phyloP scores from a whole-genome alignment of 1,140 invertebrate species.

The Amphibalanus amphitrite region DNA sequence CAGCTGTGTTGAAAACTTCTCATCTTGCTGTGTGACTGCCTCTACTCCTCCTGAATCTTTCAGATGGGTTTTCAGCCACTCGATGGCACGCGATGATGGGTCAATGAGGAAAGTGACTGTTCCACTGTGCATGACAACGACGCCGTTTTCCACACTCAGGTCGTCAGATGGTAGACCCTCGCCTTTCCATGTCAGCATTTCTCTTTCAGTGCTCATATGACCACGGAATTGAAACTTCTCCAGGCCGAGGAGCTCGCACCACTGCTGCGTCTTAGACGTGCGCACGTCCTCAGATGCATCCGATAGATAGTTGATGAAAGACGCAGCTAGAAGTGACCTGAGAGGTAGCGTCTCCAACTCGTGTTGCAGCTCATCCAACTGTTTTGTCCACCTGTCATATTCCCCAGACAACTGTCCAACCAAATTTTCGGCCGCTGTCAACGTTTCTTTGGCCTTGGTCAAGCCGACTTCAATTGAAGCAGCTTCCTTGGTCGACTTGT shows the following conservation, averaged over 20 bases:
- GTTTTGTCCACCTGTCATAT: constrained; percentile 67
- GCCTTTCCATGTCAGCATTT: constrained; percentile 66
- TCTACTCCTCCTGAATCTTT: constrained; percentile 43
- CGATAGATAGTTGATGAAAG: constrained; percentile 57
- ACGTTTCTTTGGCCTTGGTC: constrained; percentile 59
- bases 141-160: constrained; percentile 62
- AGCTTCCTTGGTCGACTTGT: constrained; percentile 77
- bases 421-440: constrained; percentile 62
- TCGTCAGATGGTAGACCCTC: constrained; percentile 65
- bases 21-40: constrained; percentile 53
- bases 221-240: constrained; percentile 41
- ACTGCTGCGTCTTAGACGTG: constrained; percentile 35
- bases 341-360: constrained; percentile 41
- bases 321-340: constrained; percentile 48
- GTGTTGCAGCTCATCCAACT: constrained; percentile 45
- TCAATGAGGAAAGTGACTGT: constrained; percentile 52
- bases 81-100: constrained; percentile 60
- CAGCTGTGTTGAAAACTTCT: constrained; percentile 59
- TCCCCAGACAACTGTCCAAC: constrained; percentile 77
- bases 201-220: constrained; percentile 47
- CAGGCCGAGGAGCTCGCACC: constrained; percentile 36
- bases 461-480: constrained; percentile 82
- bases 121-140: constrained; percentile 51
- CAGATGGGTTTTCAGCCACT: constrained; percentile 62
- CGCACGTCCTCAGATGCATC: constrained; percentile 46